phyloP scores from a whole-genome alignment of 2,113 vertebrate genomes.

The Stictonetta naevosa region DNA sequence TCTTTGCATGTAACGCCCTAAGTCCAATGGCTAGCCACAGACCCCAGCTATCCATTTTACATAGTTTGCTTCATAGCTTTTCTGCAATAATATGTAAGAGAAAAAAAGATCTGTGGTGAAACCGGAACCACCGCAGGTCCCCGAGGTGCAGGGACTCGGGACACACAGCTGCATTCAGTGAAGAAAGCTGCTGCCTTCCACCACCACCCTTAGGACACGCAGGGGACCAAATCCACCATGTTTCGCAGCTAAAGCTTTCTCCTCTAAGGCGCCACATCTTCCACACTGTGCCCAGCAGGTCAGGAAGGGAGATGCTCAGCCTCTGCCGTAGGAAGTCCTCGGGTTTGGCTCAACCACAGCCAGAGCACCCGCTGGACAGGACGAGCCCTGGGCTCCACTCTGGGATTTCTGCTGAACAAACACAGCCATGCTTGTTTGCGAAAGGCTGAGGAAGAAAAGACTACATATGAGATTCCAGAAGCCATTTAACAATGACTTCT shows the following conservation, averaged over 20 bases:
- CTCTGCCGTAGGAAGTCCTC: accelerated
- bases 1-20: background rate
- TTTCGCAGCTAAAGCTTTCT: background rate
- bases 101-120: background rate
- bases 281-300: background rate
- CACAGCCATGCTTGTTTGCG: no score
- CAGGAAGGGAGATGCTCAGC: accelerated
- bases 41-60: background rate
- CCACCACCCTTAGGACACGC: background rate
- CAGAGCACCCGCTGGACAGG: background rate
- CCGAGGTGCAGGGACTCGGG: no score
- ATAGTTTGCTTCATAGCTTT: background rate
- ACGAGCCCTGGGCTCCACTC: background rate
- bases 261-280: background rate
- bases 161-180: background rate
- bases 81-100: background rate
- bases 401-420: background rate
- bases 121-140: background rate
- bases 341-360: background rate
- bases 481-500: background rate
- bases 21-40: background rate
- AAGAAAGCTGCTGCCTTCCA: background rate
- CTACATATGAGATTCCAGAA: background rate
- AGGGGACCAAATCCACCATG: background rate
- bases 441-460: background rate